Evolutionary conservation across 2,113 vertebrate species (phyloP), one percentile per base, ranked within the genome.

Genomic region (Cynocephalus volans): DNA sequence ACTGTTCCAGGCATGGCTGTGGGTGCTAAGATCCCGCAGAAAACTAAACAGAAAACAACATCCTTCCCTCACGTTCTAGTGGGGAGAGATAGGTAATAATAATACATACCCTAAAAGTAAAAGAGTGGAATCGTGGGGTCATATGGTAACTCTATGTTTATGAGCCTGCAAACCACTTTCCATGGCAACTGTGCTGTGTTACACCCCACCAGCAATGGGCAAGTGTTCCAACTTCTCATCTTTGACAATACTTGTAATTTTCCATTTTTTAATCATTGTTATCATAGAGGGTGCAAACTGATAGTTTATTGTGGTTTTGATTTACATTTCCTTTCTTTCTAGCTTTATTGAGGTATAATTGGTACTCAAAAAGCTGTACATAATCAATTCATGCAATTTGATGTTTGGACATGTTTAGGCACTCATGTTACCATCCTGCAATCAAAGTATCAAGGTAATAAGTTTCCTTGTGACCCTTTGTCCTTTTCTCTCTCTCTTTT

Each of bases 41-140:
- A 15, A 75, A 12, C 14, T 8, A 23, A 54, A 2, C 33, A 1
- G 8, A 11, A 23, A 54, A 2, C 33, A 1, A 8, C 0, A 0
- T 19, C 13, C 6, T 1, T 54, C 36, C 26, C 76, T 41, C 45
- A 10, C 9, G 1, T 6, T 26, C 36, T 12, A 7, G 5, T 48
- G 72, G 54, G 84, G 17, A 41, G 41, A 62, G 33, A 41, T 1
- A 6, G 23, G 8, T 33, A 17, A 56, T 8, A 31, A 13, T 9
- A 5, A 41, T 12, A n/a, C 6, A 0, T 5, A 23, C 2, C 9
- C 17, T 36, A 5, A 67, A 36, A 36, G 7, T 26, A 14, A 2
- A 0, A 48, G 52, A 19, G 8, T 28, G 19, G 41, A 12, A 13
- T 41, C 8, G 6, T 36, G 24, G 52, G 8, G 26, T 17, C 28